Evolutionary conservation across 2,113 vertebrate genomes (phyloP).

Genomic region (Anguilla rostrata): DNA sequence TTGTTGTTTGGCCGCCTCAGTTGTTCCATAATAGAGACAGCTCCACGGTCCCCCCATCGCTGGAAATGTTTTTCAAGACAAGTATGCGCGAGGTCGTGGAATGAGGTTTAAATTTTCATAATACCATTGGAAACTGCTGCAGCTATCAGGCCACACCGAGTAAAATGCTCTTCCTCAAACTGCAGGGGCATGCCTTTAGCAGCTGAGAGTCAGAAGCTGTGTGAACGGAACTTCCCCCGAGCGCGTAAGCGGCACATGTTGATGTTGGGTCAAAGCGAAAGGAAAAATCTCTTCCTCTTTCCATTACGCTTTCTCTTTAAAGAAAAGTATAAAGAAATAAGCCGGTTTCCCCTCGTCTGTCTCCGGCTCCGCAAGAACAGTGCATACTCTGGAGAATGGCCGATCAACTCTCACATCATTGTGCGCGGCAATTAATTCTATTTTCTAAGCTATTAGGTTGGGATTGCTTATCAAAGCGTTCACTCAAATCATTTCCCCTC

Average conservation of each 20-base stretch:
- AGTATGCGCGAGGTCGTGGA: background rate
- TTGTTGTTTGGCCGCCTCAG: background rate
- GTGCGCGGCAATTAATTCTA: slow-evolving; percentile 54
- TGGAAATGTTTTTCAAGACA: background rate
- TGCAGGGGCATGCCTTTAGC: background rate
- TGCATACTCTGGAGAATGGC: background rate
- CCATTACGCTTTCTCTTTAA: background rate
- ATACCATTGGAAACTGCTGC: background rate
- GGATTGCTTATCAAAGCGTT: slow-evolving; percentile 59
- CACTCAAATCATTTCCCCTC: slow-evolving; percentile 52
- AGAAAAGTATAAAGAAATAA: slow-evolving; percentile 5
- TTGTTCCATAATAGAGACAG: background rate
- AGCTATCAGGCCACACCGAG: background rate
- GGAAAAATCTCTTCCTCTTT: slow-evolving; percentile 3
- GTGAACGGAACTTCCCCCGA: background rate
- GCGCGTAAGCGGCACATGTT: background rate
- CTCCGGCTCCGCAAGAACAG: slow-evolving; percentile 7
- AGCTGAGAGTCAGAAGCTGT: background rate
- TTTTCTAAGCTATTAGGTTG: slow-evolving; percentile 56
- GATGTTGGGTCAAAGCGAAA: background rate
- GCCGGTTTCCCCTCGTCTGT: background rate
- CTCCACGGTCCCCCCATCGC: background rate
- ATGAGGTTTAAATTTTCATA: background rate
- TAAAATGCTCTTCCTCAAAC: background rate
- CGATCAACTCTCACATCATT: slow-evolving; percentile 38